These are phyloP conservation scores for Perizoma affinitatum DNA, from an alignment of 2,888 invertebrate species.

Conservation along the genomic window DNA sequence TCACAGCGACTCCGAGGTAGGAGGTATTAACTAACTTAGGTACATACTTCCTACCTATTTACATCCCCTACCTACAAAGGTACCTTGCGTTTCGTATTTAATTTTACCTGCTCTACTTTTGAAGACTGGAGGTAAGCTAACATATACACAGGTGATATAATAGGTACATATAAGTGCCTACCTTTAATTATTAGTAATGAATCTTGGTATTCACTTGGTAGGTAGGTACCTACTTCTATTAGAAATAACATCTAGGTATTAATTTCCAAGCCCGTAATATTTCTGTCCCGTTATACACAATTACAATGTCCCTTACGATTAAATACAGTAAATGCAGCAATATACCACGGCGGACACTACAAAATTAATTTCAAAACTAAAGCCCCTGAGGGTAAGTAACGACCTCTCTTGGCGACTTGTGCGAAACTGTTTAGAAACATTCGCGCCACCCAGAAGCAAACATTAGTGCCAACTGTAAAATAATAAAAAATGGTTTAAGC, in stretches of 20 bases:
- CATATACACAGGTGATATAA: no score
- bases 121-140: no score
- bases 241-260: conserved; percentile 19
- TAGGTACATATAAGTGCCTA: no score
- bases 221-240: neutral
- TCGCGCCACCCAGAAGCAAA: conserved; percentile 34
- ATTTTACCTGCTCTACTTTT: no score
- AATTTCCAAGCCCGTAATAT: conserved; percentile 33
- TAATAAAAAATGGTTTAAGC: neutral
- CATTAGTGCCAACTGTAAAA: conserved; percentile 13
- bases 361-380: conserved; percentile 47
- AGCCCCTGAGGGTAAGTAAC: conserved; percentile 42
- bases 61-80: no score
- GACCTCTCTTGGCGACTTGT: conserved; percentile 40
- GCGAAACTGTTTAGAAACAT: conserved; percentile 26
- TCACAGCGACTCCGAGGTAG: no score
- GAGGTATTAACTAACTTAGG: no score
- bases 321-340: conserved; percentile 46
- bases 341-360: conserved; percentile 37
- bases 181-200: no score
- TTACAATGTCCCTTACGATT: conserved; percentile 50
- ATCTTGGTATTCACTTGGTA: no score
- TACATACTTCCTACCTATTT: no score
- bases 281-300: conserved; percentile 44
- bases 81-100: no score